Base-by-base conservation (phyloP, 2,888 invertebrate species). In the Dendrolimus pini region DNA sequence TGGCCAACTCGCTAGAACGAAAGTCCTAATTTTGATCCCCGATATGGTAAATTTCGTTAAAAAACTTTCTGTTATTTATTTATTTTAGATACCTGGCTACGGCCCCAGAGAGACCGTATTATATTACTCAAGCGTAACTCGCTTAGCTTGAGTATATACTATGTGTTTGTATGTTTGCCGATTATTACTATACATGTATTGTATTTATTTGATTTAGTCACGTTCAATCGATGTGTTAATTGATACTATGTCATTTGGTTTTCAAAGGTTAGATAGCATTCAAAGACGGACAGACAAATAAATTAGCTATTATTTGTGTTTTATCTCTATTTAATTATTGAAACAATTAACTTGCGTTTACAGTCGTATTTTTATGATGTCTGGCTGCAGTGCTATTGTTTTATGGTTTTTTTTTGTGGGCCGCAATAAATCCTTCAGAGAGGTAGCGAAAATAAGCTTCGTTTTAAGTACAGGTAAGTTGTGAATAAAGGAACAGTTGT, bases 401-500 rank as follows among this genome's bases (percentile, higher is more conserved):
- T 65, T 63, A 61, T 68, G 65, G 64, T 64, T 6, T 47, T 59
- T 65, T 64, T 60, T 57, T 66, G 56, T 62, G 59, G 59, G 60
- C 58, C 52, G 60, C 62, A 60, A 75, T 83, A 79, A 82, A 82
- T 82, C 76, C 72, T 70, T 81, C 78, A 80, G 70, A 71, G 75
- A 80, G 76, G 74, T 78, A 80, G 74, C 78, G 78, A 80, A 83
- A 85, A 85, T 78, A 79, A 81, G 81, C 83, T 82, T 86, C 70
- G 67, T 74, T 81, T 84, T 80, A 83, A 84, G 80, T 82, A 47
- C 7, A 47, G 47, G 77, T 78, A 81, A 75, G 75, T 81, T 83
- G 80, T 78, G 77, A 80, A 85, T 84, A 83, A 86, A 82, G 76
- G 81, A 76, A 75, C 77, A 76, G 78, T 85, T 82, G 78, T 83